phyloP scores from a whole-genome alignment of 2,113 vertebrate genomes.

The Platycercus adscitus region DNA sequence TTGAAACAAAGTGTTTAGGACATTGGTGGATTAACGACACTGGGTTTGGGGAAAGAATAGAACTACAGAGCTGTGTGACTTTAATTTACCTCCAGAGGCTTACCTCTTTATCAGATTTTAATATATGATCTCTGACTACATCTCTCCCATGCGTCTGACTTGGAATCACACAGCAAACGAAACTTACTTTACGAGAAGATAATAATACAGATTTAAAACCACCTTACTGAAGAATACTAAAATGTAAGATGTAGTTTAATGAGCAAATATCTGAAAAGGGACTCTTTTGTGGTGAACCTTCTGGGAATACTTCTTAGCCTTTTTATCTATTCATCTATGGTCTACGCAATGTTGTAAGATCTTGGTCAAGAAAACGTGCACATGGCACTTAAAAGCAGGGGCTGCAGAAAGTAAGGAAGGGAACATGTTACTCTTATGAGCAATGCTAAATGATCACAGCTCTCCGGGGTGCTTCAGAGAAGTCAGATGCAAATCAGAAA shows the following conservation, averaged over 20 bases:
- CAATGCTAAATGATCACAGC: not conserved
- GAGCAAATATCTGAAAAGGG: not conserved
- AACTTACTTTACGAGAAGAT: not conserved
- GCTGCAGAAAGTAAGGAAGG: not conserved
- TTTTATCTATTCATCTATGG: accelerated
- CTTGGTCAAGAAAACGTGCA: not conserved
- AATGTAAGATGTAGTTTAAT: not conserved
- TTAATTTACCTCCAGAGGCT: not conserved
- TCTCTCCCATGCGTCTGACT: not conserved
- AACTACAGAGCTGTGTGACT: not conserved
- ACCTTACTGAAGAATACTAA: not conserved
- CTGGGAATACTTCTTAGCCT: not conserved
- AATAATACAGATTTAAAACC: not conserved
- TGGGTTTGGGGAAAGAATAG: not conserved
- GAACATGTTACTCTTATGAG: not conserved
- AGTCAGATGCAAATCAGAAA: not conserved
- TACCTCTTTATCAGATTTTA: not conserved
- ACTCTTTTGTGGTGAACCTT: not conserved
- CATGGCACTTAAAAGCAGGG: not conserved
- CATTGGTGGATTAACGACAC: not conserved
- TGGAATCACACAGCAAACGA: not conserved
- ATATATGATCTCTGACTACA: not conserved
- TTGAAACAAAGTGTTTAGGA: not conserved
- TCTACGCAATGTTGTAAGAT: not conserved
- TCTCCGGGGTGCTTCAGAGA: not conserved